Evolutionary conservation across 2,113 vertebrate species (phyloP).

Genomic region (Vulpes ferrilata): DNA sequence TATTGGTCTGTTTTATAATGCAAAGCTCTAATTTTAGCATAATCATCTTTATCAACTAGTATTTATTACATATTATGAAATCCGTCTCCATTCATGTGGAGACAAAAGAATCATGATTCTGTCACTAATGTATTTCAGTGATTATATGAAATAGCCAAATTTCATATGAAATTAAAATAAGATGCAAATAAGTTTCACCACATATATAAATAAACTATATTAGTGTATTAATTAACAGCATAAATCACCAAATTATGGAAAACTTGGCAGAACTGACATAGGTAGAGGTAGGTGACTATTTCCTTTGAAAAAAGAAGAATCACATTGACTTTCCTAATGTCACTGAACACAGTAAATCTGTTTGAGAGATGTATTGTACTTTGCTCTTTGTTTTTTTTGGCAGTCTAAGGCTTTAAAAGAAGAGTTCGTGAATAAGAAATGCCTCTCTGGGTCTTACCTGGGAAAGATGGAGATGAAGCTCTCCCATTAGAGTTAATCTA

Average conservation of each 20-base stretch:
- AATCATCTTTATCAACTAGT: background rate
- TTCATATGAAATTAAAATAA: background rate
- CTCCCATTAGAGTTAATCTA: background rate
- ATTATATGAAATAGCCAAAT: background rate
- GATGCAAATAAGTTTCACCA: background rate
- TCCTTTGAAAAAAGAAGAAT: background rate
- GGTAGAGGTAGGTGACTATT: background rate
- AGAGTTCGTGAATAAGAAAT: background rate
- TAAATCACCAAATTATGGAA: background rate
- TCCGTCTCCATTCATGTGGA: background rate
- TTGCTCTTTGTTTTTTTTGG: background rate
- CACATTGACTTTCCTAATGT: background rate
- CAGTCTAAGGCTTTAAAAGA: background rate
- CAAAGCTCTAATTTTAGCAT: background rate
- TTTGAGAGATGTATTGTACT: background rate
- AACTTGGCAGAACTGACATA: background rate
- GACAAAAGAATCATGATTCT: background rate
- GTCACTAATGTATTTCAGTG: background rate
- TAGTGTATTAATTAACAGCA: background rate
- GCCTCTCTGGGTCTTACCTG: background rate
- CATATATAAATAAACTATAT: background rate
- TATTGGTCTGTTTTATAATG: background rate
- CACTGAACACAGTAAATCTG: background rate
- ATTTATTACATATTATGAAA: constrained; percentile 14
- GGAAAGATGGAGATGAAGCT: background rate